Base-by-base conservation (phyloP, 1,140 invertebrate species). In the Oedothorax gibbosus region DNA sequence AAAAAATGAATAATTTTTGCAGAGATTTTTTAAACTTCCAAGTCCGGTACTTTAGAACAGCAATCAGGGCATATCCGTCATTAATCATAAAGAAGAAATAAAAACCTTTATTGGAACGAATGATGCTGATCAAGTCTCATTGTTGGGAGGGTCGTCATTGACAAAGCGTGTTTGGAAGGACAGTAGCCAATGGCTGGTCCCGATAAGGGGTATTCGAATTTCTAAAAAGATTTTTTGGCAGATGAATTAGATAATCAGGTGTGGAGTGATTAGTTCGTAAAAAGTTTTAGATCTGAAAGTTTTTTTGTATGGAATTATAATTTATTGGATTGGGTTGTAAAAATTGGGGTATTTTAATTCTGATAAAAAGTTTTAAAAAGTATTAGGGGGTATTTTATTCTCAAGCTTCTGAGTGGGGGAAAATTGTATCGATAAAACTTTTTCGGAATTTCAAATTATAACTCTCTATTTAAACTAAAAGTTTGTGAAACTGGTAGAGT, bases 91-190 rank as follows among this genome's bases (percentile, higher is more conserved):
- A 20, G 71, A 54, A 11, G 73, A 53, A 85, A 53, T 53, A 85
- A 85, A 85, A 85, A 78, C 73, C 83, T 85, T 85, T 85, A 85
- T 85, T 85, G 83, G 83, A 85, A 85, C 83, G 71, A 85, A 85
- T 85, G 75, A 85, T 69, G 65, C 69, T 84, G 71, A 76, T 84
- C 73, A 75, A 35, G 51, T 60, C 51, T 65, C 81, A 73, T 82
- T 82, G 12, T 65, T 71, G 21, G 14, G 21, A 53, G 65, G 14
- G 51, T 84, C 1, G 81, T 66, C 60, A 79, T 49, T 20, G 77
- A 79, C 77, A 79, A 54, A 56, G 64, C 20, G 21, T 4, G 56
- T 35, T 20, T 21, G 54, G 15, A 7, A 50, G 66, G 21, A 12
- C 35, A 35, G 35, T 35, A 35, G 35, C 35, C 35, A 35, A 35